phyloP scores from a whole-genome alignment of 2,113 vertebrate species.

The Mormyrus lacerda region DNA sequence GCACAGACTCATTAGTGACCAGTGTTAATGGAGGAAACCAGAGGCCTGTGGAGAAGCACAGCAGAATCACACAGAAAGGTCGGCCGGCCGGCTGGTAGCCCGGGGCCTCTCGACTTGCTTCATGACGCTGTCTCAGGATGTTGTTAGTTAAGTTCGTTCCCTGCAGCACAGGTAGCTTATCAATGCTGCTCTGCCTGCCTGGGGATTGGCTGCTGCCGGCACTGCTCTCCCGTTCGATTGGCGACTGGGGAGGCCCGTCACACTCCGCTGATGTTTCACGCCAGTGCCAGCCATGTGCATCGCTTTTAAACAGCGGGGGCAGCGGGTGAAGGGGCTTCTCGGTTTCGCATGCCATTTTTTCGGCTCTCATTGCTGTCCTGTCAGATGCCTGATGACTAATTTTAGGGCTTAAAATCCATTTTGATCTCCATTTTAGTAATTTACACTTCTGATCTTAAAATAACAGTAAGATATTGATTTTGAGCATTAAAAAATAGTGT shows the following conservation, averaged over 20 bases:
- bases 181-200: not conserved
- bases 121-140: not conserved
- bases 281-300: not conserved
- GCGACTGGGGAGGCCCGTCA: not conserved
- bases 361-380: not conserved
- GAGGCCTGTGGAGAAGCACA: not conserved
- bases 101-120: not conserved
- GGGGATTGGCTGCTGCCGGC: not conserved
- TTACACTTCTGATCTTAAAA: not conserved
- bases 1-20: not conserved
- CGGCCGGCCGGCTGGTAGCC: not conserved
- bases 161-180: not conserved
- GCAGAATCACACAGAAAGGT: not conserved
- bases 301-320: not conserved
- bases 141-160: not conserved
- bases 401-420: not conserved
- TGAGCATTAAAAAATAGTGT: not conserved
- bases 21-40: not conserved
- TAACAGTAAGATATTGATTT: not conserved
- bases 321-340: not conserved
- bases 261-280: not conserved
- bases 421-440: not conserved
- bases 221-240: not conserved
- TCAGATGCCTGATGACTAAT: not conserved
- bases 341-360: not conserved